phyloP scores from a whole-genome alignment of 2,113 vertebrate genomes.

The Dicrurus megarhynchus region DNA sequence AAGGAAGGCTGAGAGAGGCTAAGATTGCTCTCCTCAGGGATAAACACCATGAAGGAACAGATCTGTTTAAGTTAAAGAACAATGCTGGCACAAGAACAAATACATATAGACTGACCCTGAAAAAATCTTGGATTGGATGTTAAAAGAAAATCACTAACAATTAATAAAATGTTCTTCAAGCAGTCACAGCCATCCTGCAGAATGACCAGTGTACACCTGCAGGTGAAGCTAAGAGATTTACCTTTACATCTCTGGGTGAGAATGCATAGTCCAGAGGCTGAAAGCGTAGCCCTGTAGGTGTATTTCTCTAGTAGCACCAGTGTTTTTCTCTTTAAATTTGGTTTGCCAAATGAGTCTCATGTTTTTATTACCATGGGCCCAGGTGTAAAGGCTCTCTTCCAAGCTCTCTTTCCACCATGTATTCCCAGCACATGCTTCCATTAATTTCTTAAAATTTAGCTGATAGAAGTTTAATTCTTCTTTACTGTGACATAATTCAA shows the following conservation, averaged over 20 bases:
- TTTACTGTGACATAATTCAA: not conserved
- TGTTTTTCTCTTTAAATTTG: not conserved
- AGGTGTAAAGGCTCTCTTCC: not conserved
- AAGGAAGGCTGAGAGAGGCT: slow-evolving; percentile 16
- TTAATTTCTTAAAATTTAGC: not conserved
- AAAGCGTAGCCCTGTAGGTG: fast-evolving
- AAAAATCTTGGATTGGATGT: not conserved
- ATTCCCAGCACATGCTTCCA: not conserved
- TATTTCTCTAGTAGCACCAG: not conserved
- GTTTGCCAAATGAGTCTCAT: not conserved
- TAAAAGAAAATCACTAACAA: not conserved
- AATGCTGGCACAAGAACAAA: slow-evolving; percentile 41
- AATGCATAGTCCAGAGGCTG: not conserved
- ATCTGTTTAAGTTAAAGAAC: slow-evolving; percentile 43
- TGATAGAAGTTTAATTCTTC: not conserved
- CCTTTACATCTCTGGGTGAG: not conserved
- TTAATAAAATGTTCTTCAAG: not conserved
- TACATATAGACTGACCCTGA: not conserved
- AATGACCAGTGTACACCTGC: not conserved
- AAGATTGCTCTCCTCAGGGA: not conserved
- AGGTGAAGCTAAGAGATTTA: not conserved
- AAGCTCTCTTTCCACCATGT: not conserved
- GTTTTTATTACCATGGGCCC: not conserved
- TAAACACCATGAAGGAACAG: not conserved
- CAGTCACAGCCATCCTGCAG: not conserved